phyloP scores from a whole-genome alignment of 2,797 vertebrate species.

The Apogon hyalosoma region DNA sequence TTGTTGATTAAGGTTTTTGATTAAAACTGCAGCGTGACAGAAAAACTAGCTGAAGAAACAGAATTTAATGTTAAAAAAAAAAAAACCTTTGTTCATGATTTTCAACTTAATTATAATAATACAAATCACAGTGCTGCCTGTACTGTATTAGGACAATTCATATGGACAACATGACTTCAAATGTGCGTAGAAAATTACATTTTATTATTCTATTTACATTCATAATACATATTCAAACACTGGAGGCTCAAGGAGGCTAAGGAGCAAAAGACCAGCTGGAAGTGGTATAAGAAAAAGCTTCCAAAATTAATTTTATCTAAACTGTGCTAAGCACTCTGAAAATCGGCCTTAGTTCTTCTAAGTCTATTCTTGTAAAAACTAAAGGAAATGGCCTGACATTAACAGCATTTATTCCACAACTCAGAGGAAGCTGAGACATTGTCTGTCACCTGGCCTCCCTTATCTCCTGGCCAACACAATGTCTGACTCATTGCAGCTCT shows the following conservation, averaged over 20 bases:
- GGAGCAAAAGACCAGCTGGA: not conserved
- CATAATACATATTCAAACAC: slow-evolving; percentile 5
- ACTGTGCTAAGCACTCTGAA: slow-evolving; percentile 21
- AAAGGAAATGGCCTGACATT: slow-evolving; percentile 39
- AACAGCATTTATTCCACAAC: slow-evolving; percentile 45
- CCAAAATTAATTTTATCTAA: slow-evolving; percentile 7
- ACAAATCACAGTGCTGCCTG: not conserved
- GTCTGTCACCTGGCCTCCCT: slow-evolving; percentile 69
- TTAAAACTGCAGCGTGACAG: no score
- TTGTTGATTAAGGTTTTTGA: no score
- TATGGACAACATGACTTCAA: not conserved
- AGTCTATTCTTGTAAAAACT: slow-evolving; percentile 32
- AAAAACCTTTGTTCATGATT: no score
- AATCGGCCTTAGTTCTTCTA: slow-evolving; percentile 32
- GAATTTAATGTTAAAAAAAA: no score
- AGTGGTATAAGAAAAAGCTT: slow-evolving; percentile 5
- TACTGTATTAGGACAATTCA: not conserved
- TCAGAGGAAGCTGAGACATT: slow-evolving; percentile 50
- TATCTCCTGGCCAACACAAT: slow-evolving; percentile 65
- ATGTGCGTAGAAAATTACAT: not conserved
- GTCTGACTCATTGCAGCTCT: slow-evolving; percentile 55
- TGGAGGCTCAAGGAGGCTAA: not conserved
- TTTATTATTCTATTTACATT: not conserved
- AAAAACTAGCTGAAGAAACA: no score
- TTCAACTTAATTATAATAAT: not conserved